Evolutionary conservation across 1,140 invertebrate genomes (phyloP).

Genomic region (Zophobas morio): DNA sequence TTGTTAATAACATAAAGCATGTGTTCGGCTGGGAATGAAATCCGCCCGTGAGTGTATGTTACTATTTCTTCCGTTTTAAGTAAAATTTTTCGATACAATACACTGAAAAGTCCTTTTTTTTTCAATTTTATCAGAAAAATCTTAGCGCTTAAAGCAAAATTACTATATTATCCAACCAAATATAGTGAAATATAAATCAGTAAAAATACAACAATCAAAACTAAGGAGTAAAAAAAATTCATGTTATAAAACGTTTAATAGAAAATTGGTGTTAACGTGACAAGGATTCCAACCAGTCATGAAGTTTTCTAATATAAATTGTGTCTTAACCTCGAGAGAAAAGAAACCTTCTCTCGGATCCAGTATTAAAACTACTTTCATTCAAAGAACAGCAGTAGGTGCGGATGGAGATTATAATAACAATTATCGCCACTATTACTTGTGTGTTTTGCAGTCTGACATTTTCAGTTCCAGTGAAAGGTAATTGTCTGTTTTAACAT

Average conservation of each 20-base stretch:
- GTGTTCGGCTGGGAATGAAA: no score
- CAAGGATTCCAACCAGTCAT: constrained; percentile 26
- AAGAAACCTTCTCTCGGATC: neutral
- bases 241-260: constrained; percentile 30
- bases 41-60: no score
- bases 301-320: constrained; percentile 22
- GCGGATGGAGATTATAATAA: neutral
- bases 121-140: no score
- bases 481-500: constrained; percentile 9
- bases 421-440: neutral
- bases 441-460: constrained; percentile 9
- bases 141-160: no score
- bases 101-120: no score
- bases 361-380: constrained; percentile 13
- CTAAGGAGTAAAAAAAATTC: neutral
- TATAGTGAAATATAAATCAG: no score
- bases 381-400: constrained; percentile 6
- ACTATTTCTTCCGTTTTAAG: no score
- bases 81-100: no score
- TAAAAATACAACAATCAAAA: no score
- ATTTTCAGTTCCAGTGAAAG: neutral
- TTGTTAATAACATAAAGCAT: no score
- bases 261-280: constrained; percentile 32
- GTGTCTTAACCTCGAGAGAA: constrained; percentile 3
- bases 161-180: no score